Base-by-base conservation (phyloP, 2,797 vertebrate species). In the Stomatorhinus walkeri region DNA sequence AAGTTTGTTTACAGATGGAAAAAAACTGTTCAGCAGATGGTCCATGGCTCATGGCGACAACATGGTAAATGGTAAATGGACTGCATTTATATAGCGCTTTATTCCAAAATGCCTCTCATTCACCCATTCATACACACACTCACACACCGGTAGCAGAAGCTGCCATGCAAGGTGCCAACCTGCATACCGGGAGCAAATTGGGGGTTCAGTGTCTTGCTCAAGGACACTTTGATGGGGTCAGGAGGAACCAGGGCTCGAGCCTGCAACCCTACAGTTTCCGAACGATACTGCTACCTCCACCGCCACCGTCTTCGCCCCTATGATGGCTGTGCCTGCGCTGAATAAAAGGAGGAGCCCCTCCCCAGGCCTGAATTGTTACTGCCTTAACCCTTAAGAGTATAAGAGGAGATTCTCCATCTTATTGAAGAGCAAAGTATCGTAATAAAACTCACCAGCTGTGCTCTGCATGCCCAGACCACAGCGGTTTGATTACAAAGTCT, bases 11-110 rank as follows among this genome's bases (percentile, higher is more conserved):
- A 81, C 76, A 10, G 2, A 4, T 7, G 4, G 4, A 76, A 64
- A 28, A 28, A 88, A 79, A 86, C 36, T 46, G 22, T 79, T 59
- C 24, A 90, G 84, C 91, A 90, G 88, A 91, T 89, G 89, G 85
- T 40, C 36, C 14, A 32, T 14, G 64, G 32, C 14, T 36, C 32
- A 6, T 72, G 68, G 12, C 0, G 51, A 40, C 49, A 87, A 87
- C 87, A 46, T 32, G 28, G 28, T 32, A 32, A 32, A 32, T 32
- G 28, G 28, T 32, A 32, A 32, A 32, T 32, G 28, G 28, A 32
- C 28, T 32, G 28, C 28, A 32, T 32, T 32, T 32, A 32, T 32
- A 32, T 32, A 32, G 28, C 28, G 28, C 28, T 32, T 32, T 32
- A 32, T 32, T 32, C 28, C 28, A 32, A 32, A 32, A 32, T 32